These are phyloP conservation scores for Drosophila punjabiensis DNA, from an alignment of 1,140 invertebrate genomes.

Conservation along the genomic window DNA sequence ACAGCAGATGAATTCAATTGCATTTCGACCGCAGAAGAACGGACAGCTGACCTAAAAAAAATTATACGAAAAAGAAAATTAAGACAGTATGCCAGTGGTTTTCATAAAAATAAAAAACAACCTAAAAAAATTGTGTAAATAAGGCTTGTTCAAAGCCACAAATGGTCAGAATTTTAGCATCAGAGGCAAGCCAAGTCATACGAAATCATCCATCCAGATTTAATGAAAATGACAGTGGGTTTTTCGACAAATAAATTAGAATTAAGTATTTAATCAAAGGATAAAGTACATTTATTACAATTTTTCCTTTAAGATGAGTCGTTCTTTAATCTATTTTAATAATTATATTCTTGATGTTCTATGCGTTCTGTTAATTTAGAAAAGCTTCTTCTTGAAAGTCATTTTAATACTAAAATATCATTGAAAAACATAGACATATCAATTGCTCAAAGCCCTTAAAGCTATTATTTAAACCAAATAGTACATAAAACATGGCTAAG, in stretches of 20 bases:
- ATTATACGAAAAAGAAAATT: neutral
- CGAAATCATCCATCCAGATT: neutral
- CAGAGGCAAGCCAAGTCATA: neutral
- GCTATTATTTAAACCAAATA: neutral
- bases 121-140: constrained; percentile 17
- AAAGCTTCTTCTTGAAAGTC: too few relatives aligned
- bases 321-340: too few relatives aligned
- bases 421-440: neutral
- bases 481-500: neutral
- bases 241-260: neutral
- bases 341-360: neutral
- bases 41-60: constrained; percentile 47
- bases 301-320: too few relatives aligned
- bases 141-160: constrained; percentile 16
- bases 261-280: neutral
- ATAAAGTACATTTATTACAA: too few relatives aligned
- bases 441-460: neutral
- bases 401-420: neutral
- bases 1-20: constrained; percentile 56
- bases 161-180: constrained; percentile 11
- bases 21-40: constrained; percentile 38
- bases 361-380: too few relatives aligned
- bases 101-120: neutral
- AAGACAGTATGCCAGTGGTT: constrained; percentile 6
- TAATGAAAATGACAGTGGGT: neutral